Evolutionary conservation across 2,113 vertebrate genomes (phyloP).

Genomic region (Danionella cerebrum): DNA sequence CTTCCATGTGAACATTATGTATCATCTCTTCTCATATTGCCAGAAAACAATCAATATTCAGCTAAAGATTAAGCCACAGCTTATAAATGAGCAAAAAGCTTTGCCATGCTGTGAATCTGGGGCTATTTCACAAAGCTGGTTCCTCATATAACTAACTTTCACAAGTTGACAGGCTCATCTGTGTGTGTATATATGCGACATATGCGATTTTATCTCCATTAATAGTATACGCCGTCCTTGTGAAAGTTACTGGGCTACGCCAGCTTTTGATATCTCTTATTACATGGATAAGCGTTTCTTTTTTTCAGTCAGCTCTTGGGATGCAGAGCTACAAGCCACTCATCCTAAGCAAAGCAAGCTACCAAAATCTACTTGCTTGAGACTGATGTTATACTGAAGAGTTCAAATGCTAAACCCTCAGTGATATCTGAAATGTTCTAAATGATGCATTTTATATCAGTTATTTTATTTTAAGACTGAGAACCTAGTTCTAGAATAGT

Average conservation of each 20-base stretch:
- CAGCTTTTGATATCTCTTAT: slow-evolving; percentile 59
- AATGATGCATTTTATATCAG: too few species aligned
- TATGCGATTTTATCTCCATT: background rate
- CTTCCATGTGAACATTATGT: slow-evolving; percentile 51
- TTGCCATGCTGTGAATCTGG: slow-evolving; percentile 54
- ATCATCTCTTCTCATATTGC: slow-evolving; percentile 45
- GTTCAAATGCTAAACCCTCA: too few species aligned
- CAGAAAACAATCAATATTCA: slow-evolving; percentile 11
- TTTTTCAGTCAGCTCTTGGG: slow-evolving; percentile 49
- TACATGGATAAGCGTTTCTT: slow-evolving; percentile 42
- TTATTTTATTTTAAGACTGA: too few species aligned
- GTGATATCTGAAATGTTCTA: too few species aligned
- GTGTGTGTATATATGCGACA: background rate
- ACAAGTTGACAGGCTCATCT: slow-evolving; percentile 32
- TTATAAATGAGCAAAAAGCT: slow-evolving; percentile 48
- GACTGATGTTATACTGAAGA: slow-evolving; percentile 35
- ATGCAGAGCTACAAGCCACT: slow-evolving; percentile 59
- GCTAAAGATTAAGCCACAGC: slow-evolving; percentile 45
- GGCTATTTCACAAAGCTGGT: slow-evolving; percentile 60
- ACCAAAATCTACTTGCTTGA: slow-evolving; percentile 52
- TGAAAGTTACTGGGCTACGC: slow-evolving; percentile 58
- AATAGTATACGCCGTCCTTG: slow-evolving; percentile 47
- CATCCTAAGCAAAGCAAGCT: slow-evolving; percentile 44
- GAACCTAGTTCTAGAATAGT: too few species aligned
- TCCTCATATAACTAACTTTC: slow-evolving; percentile 53